Conservation (phyloP, 1,140 invertebrate genomes). For the Uloborus diversus region DNA sequence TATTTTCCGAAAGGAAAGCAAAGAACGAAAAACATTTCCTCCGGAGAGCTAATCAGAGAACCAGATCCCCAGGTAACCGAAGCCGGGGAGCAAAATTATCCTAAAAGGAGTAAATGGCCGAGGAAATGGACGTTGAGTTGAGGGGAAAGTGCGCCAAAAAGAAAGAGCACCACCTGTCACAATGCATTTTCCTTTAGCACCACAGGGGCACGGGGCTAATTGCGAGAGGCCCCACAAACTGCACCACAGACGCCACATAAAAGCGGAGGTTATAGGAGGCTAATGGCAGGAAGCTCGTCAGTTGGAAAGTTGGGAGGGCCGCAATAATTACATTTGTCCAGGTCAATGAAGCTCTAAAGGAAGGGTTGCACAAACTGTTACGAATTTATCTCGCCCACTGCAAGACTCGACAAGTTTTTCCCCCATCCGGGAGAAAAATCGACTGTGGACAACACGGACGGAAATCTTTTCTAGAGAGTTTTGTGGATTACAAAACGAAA, state of each 20-base stretch:
- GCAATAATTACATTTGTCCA: slow-evolving; percentile 54
- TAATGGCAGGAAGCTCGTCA: slow-evolving; percentile 52
- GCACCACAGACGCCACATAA: slow-evolving; percentile 51
- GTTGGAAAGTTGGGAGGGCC: slow-evolving; percentile 42
- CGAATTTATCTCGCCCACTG: slow-evolving; percentile 15
- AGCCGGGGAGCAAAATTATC: slow-evolving; percentile 35
- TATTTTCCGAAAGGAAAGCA: too few species aligned
- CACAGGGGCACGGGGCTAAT: slow-evolving; percentile 44
- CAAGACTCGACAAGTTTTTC: too few species aligned
- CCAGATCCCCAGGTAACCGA: too few species aligned
- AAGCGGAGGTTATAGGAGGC: slow-evolving; percentile 33
- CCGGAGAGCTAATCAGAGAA: too few species aligned
- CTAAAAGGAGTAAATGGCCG: slow-evolving; percentile 51
- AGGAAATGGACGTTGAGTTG: slow-evolving; percentile 46
- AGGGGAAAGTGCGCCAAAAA: neutral
- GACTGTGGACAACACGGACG: too few species aligned
- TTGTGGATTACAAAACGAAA: too few species aligned
- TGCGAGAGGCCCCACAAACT: slow-evolving; percentile 41
- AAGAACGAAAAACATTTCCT: too few species aligned
- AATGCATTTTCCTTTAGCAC: slow-evolving; percentile 52
- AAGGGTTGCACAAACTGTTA: slow-evolving; percentile 37
- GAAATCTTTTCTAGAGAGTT: too few species aligned
- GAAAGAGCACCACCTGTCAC: slow-evolving; percentile 48
- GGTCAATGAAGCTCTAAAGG: slow-evolving; percentile 42
- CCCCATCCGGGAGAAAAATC: too few species aligned